Conservation (phyloP, 37 sponge, comb jelly and placozoan genomes). For the Cliona cf. orientalis region DNA sequence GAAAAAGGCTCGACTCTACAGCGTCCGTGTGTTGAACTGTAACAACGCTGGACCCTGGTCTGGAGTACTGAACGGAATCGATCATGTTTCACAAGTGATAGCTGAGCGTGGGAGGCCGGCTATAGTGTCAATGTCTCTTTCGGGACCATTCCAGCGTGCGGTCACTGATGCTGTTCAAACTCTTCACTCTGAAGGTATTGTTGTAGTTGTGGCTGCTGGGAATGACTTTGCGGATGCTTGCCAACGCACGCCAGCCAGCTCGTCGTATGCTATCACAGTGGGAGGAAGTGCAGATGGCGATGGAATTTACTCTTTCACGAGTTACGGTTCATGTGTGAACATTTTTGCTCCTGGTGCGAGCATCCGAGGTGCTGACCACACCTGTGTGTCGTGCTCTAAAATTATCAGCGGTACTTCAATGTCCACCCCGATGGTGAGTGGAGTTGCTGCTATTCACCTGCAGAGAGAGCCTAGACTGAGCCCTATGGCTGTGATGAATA, state of each 20-base stretch:
- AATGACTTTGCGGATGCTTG: constrained; percentile 68
- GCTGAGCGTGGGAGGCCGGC: constrained; percentile 31
- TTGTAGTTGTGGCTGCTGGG: constrained; percentile 67
- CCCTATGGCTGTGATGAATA: constrained; percentile 29
- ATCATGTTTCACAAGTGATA: constrained; percentile 22
- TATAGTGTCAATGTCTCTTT: constrained; percentile 68
- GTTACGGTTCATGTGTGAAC: constrained; percentile 72
- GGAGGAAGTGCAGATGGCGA: constrained; percentile 56
- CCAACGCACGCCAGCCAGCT: constrained; percentile 47
- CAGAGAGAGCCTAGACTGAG: constrained; percentile 57
- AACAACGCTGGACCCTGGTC: constrained; percentile 43
- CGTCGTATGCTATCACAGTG: constrained; percentile 60
- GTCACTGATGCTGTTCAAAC: constrained; percentile 40
- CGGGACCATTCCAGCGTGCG: constrained; percentile 12
- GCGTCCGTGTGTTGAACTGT: constrained; percentile 70
- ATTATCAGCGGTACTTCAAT: constrained; percentile 65
- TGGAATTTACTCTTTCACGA: constrained; percentile 44
- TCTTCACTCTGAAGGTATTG: constrained; percentile 40
- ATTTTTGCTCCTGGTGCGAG: constrained; percentile 75
- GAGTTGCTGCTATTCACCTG: constrained; percentile 63
- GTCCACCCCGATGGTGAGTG: constrained; percentile 70
- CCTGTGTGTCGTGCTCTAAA: constrained; percentile 48
- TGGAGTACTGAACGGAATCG: constrained; percentile 45
- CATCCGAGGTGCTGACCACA: constrained; percentile 52
- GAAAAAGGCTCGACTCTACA: constrained; percentile 47